These are phyloP conservation scores for Dromiciops gliroides DNA, from an alignment of 2,113 vertebrate species.

Conservation along the genomic window DNA sequence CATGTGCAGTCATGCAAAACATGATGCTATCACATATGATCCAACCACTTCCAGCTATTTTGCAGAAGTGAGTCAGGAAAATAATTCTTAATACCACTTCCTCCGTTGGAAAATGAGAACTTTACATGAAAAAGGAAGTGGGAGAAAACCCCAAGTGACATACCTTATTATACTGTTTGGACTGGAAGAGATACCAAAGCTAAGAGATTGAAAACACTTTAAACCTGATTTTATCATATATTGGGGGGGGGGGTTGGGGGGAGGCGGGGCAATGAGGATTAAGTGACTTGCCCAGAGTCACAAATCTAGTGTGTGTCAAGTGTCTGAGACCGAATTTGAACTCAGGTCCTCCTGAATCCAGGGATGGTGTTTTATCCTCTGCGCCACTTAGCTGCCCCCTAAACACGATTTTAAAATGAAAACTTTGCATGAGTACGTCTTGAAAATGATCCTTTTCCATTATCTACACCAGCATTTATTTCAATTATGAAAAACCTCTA, in stretches of 20 bases:
- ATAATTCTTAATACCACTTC: constrained; percentile 7
- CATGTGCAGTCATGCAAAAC: no score
- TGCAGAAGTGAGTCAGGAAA: constrained; percentile 41
- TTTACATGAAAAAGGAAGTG: background rate
- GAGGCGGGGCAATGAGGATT: no score
- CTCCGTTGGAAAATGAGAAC: constrained; percentile 27
- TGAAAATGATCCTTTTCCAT: background rate
- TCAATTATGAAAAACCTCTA: background rate
- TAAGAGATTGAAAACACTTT: background rate
- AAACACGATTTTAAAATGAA: constrained; percentile 56
- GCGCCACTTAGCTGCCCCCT: no score
- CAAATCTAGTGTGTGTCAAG: no score
- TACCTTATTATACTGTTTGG: background rate
- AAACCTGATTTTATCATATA: constrained; percentile 52
- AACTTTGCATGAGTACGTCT: background rate
- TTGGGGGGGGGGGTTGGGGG: no score
- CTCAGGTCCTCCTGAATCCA: no score
- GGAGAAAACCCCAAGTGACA: constrained; percentile 26
- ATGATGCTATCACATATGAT: background rate
- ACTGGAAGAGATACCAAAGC: constrained; percentile 14
- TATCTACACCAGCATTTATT: background rate
- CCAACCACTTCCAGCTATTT: constrained; percentile 4
- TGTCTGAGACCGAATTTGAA: no score
- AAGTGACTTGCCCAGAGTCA: no score
- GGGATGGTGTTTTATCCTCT: no score